Evolutionary conservation across 2,797 vertebrate species (phyloP).

Genomic region (Neosilurus hyrtlii): DNA sequence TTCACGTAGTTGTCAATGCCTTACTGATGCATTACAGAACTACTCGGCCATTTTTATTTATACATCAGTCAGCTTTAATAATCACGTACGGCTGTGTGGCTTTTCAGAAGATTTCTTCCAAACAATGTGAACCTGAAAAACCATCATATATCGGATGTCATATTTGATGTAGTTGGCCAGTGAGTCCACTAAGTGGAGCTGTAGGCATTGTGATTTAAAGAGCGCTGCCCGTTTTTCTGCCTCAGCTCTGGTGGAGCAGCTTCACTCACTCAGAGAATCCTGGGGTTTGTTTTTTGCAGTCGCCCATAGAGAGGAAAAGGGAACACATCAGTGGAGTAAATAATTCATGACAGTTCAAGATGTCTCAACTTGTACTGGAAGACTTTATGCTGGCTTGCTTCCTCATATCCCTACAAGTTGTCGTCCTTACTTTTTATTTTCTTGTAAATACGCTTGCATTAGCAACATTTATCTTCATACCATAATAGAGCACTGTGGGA

Average conservation of each 20-base stretch:
- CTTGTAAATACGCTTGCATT: neutral
- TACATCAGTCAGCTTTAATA: conserved; percentile 12
- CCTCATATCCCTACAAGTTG: neutral
- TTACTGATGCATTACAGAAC: neutral
- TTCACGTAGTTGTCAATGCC: neutral
- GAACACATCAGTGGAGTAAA: conserved; percentile 16
- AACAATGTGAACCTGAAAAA: neutral
- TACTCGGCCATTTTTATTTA: neutral
- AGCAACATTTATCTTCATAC: neutral
- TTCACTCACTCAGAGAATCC: conserved; percentile 12
- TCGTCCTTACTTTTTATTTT: neutral
- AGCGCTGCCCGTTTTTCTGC: neutral
- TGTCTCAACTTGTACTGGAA: neutral
- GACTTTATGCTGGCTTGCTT: neutral
- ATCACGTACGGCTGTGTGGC: neutral
- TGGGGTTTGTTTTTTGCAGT: conserved; percentile 10
- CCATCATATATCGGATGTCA: neutral
- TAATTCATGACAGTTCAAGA: conserved; percentile 29
- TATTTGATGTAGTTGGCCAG: conserved; percentile 25
- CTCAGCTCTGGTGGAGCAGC: conserved; percentile 19
- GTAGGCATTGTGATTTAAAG: conserved; percentile 19
- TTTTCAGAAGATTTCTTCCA: neutral
- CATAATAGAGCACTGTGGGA: neutral
- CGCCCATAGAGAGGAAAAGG: conserved; percentile 3
- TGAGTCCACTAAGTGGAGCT: conserved; percentile 41